These are phyloP conservation scores for Drosophila melanocephala DNA, from an alignment of 2,888 invertebrate genomes.

Conservation along the genomic window DNA sequence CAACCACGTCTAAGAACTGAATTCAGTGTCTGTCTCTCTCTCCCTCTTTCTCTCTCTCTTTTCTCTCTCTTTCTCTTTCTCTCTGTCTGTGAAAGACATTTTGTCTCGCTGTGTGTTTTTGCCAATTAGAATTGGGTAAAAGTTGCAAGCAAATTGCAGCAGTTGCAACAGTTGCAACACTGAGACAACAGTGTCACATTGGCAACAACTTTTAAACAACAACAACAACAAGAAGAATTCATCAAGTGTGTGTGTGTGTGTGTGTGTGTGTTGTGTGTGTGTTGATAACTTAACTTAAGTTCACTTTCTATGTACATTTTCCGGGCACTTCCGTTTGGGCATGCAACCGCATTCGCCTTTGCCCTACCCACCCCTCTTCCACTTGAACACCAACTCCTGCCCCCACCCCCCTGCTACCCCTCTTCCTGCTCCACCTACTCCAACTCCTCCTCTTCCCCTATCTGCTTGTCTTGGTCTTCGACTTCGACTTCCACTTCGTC, in stretches of 20 bases:
- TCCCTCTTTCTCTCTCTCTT: neutral
- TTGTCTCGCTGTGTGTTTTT: slow-evolving; percentile 62
- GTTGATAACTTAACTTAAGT: slow-evolving; percentile 76
- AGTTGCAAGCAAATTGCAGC: slow-evolving; percentile 76
- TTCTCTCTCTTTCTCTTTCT: neutral
- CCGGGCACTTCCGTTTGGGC: slow-evolving; percentile 78
- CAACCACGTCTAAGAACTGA: slow-evolving; percentile 8
- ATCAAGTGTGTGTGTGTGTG: slow-evolving; percentile 24
- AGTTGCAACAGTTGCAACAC: slow-evolving; percentile 62
- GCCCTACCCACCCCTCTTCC: slow-evolving; percentile 21
- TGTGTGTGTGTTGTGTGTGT: slow-evolving; percentile 31
- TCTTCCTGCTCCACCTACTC: slow-evolving; percentile 1
- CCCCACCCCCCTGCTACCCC: neutral
- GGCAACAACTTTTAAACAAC: slow-evolving; percentile 62
- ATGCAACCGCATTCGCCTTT: slow-evolving; percentile 71
- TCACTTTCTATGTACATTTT: slow-evolving; percentile 77
- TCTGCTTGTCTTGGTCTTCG: slow-evolving; percentile 40
- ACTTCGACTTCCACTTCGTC: slow-evolving; percentile 34
- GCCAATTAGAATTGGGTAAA: slow-evolving; percentile 79
- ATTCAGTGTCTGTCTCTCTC: slow-evolving; percentile 25
- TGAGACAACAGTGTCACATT: slow-evolving; percentile 58
- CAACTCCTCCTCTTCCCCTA: slow-evolving; percentile 12
- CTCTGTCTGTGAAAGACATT: slow-evolving; percentile 65
- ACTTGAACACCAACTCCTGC: slow-evolving; percentile 10
- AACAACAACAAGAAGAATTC: slow-evolving; percentile 18